Percentiles rank a stretch among this genome's conserved stretches.
These are phyloP conservation scores for Sorex araneus DNA, from an alignment of 2,113 vertebrate genomes.

Conservation along the genomic window DNA sequence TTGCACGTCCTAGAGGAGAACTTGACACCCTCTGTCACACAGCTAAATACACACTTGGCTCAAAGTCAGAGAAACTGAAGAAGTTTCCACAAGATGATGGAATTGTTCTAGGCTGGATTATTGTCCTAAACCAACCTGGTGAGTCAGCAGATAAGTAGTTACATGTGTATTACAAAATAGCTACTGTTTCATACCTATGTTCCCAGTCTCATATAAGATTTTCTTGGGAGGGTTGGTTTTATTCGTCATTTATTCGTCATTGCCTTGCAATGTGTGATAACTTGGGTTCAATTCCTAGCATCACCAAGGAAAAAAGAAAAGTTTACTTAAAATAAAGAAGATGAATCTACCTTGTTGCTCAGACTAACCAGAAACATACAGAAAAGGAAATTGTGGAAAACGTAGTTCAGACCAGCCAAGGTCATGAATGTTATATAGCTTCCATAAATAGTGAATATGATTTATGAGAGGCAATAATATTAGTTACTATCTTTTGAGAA, in stretches of 20 bases:
- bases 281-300: no score
- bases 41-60: background rate
- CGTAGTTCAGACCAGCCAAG: background rate
- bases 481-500: constrained; percentile 32
- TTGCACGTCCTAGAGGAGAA: background rate
- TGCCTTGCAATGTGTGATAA: no score
- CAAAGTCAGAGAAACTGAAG: constrained; percentile 5
- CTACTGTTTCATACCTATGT: background rate
- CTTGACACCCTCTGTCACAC: background rate
- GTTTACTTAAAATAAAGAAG: background rate
- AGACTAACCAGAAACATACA: background rate
- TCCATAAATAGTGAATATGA: background rate
- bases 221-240: background rate
- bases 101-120: background rate
- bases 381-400: constrained; percentile 47
- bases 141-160: background rate
- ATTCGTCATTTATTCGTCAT: no score
- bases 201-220: background rate
- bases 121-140: background rate
- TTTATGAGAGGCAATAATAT: constrained; percentile 27
- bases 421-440: background rate
- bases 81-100: background rate
- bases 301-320: no score
- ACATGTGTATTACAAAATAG: background rate
- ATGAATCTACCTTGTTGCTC: no score